phyloP scores from a whole-genome alignment of 2,797 vertebrate species.

The Rhincodon typus region DNA sequence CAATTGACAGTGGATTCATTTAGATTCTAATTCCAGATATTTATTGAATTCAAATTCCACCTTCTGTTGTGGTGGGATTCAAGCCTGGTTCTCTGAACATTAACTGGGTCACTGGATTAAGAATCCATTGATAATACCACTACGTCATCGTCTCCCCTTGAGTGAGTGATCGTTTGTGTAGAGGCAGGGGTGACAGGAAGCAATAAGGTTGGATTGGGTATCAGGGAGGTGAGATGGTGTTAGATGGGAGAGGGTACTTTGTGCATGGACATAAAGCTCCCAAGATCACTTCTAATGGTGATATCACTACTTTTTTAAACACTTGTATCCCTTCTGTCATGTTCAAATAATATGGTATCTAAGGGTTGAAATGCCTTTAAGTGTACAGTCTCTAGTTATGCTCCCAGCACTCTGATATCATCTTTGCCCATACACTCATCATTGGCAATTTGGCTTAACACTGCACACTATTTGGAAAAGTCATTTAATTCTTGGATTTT shows the following conservation, averaged over 20 bases:
- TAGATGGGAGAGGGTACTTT: background rate
- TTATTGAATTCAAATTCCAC: too few species aligned
- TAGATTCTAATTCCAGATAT: too few species aligned
- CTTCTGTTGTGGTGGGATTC: too few species aligned
- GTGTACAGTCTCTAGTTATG: background rate
- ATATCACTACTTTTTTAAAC: background rate
- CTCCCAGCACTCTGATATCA: background rate
- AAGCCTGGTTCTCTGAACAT: too few species aligned
- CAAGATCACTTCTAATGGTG: background rate
- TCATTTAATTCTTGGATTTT: background rate
- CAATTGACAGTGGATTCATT: too few species aligned
- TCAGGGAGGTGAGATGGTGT: background rate
- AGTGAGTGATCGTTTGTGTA: too few species aligned
- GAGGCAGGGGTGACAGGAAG: too few species aligned
- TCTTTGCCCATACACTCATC: background rate
- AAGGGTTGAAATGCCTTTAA: background rate
- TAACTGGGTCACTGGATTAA: too few species aligned
- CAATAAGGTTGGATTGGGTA: background rate
- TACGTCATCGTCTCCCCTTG: too few species aligned
- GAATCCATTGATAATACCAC: too few species aligned
- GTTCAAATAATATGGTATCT: background rate
- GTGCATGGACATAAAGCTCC: background rate
- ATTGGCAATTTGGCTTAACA: background rate
- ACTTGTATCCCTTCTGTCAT: background rate
- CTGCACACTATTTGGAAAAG: constrained; percentile 2